Evolutionary conservation across 2,113 vertebrate genomes (phyloP).

Genomic region (Rhinolophus sinicus): DNA sequence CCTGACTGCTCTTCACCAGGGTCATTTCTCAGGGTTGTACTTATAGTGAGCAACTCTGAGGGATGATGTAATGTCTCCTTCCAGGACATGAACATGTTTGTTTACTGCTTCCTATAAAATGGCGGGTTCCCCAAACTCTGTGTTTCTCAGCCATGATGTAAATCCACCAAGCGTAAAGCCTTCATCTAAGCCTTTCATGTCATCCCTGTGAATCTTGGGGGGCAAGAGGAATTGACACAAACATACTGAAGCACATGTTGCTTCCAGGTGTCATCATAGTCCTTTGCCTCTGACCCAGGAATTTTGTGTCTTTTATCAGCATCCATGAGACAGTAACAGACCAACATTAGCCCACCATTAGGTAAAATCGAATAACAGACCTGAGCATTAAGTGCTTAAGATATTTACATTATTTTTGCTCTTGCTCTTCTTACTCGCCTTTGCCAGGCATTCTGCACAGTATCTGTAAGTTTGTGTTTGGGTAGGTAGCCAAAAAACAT

Average conservation of each 20-base stretch:
- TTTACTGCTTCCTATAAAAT: not conserved
- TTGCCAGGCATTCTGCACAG: not conserved
- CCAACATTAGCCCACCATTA: not conserved
- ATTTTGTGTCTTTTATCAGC: not conserved
- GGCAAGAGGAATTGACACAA: not conserved
- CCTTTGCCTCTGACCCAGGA: constrained; percentile 1
- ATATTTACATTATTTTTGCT: constrained; percentile 25
- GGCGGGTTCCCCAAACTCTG: not conserved
- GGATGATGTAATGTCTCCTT: constrained; percentile 5
- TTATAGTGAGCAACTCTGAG: constrained; percentile 3
- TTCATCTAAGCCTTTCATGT: not conserved
- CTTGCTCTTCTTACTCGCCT: not conserved
- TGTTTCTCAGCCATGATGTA: not conserved
- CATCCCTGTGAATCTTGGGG: not conserved
- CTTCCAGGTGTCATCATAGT: not conserved
- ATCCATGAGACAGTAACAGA: not conserved
- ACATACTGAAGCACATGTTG: not conserved
- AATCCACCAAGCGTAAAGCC: not conserved
- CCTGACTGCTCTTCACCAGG: not conserved
- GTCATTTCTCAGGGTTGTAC: not conserved
- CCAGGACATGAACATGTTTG: constrained; percentile 1
- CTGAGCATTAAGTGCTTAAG: constrained; percentile 11
- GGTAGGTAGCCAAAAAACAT: not conserved
- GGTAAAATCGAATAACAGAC: not conserved
- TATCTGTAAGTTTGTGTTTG: not conserved